Base-by-base conservation (phyloP, 2,888 invertebrate species). In the Mayetiola destructor region DNA sequence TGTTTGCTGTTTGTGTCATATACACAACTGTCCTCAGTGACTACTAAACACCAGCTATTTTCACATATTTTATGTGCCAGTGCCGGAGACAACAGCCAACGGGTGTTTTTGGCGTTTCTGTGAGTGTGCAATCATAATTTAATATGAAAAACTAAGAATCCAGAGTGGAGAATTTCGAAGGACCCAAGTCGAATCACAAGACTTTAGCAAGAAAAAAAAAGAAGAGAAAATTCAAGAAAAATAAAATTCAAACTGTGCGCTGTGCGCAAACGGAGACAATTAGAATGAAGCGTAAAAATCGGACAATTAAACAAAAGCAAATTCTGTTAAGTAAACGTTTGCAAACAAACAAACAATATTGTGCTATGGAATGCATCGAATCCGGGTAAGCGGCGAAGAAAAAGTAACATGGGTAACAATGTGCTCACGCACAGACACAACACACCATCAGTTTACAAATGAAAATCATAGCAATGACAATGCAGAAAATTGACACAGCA, bases 281-380 rank as follows among this genome's bases (percentile, higher is more conserved):
- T 48, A 48, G 48, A 48, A 48, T 48, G 27, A 48, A 48, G 48
- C 48, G 48, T 48, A 48, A 48, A 48, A 48, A 48, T 48, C 48
- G 23, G n/a, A 48, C 48, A 48, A 48, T 27, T 27, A 48, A 48
- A 48, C 48, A 48, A 23, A 48, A 48, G 27, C 48, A 48, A 48
- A 48, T 48, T 48, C 48, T 27, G 48, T 48, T 48, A 27, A 27
- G 48, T 27, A 48, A 48, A 48, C 48, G 27, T 48, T 48, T 48
- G 48, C 48, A 48, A 48, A 48, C 48, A 48, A 42, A 48, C n/a
- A n/a, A n/a, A n/a, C n/a, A n/a, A n/a, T n/a, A n/a, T n/a, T n/a
- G n/a, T 48, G 48, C 48, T n/a, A 48, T 48, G 23, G 48, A 27
- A 48, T 48, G 48, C 27, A 48, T 48, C n/a, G n/a, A n/a, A n/a